Evolutionary conservation across 1,140 invertebrate genomes (phyloP).

Genomic region (Akabosia matsudoensis): DNA sequence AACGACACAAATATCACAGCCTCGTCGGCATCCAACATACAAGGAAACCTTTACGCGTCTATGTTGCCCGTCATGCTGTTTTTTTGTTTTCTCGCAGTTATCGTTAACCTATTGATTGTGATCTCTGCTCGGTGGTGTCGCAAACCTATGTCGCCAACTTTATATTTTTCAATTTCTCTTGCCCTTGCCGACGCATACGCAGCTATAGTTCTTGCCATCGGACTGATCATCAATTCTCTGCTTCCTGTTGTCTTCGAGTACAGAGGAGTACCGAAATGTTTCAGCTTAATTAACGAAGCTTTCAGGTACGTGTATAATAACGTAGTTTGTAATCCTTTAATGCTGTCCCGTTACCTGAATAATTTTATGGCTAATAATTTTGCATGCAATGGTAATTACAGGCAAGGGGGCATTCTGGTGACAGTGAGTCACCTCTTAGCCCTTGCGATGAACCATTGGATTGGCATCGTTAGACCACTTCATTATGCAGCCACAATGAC

Average conservation of each 20-base stretch:
- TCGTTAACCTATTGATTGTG: conserved; percentile 57
- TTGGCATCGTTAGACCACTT: conserved; percentile 62
- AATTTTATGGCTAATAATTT: background rate
- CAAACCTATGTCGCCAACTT: conserved; percentile 58
- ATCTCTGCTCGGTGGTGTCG: conserved; percentile 57
- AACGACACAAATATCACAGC: background rate
- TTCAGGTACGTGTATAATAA: conserved; percentile 29
- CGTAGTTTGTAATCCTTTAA: background rate
- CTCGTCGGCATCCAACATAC: background rate
- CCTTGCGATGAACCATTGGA: conserved; percentile 66
- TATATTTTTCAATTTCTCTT: conserved; percentile 61
- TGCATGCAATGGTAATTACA: background rate
- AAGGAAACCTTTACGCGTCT: conserved; percentile 45
- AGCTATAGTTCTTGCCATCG: conserved; percentile 55
- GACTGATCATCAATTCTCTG: conserved; percentile 59
- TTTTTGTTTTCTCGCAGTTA: conserved; percentile 55
- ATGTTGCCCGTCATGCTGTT: conserved; percentile 52
- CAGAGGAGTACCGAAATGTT: conserved; percentile 14
- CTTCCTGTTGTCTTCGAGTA: conserved; percentile 48
- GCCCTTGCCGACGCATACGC: conserved; percentile 60
- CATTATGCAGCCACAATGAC: conserved; percentile 62
- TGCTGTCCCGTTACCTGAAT: background rate
- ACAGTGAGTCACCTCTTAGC: conserved; percentile 64
- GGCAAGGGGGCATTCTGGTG: conserved; percentile 59
- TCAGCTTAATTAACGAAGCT: conserved; percentile 38